phyloP scores from a whole-genome alignment of 1,140 invertebrate species.

The Plutomurus gul region DNA sequence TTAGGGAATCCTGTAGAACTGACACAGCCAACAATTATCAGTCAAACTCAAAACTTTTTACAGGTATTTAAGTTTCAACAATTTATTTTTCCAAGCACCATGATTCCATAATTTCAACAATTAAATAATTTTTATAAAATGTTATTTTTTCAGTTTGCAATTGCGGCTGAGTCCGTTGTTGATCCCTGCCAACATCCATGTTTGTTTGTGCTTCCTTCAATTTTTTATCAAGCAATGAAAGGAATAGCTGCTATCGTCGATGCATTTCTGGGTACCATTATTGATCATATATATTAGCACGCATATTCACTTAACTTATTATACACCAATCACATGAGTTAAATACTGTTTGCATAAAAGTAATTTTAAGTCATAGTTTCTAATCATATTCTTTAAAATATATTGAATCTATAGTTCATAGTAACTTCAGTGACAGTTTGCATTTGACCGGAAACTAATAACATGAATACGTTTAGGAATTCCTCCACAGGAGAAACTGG shows the following conservation, averaged over 20 bases:
- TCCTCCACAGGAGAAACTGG: neutral
- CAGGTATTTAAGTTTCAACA: too few relatives aligned
- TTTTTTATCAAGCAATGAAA: constrained; percentile 92
- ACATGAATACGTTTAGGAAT: constrained; percentile 25
- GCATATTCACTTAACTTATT: neutral
- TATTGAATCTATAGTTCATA: too few relatives aligned
- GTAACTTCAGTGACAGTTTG: neutral
- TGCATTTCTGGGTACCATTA: constrained; percentile 83
- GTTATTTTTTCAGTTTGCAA: constrained; percentile 67
- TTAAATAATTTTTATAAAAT: neutral
- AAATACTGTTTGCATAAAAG: too few relatives aligned
- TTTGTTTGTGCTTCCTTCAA: constrained; percentile 79
- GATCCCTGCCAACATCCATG: constrained; percentile 93
- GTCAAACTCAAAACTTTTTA: constrained; percentile 82
- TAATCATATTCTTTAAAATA: too few relatives aligned
- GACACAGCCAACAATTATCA: constrained; percentile 81
- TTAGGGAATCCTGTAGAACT: constrained; percentile 93
- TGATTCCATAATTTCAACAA: neutral
- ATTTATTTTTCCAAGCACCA: neutral
- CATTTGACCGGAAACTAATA: neutral
- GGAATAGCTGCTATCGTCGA: constrained; percentile 91
- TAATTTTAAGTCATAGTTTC: too few relatives aligned
- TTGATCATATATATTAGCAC: too few relatives aligned
- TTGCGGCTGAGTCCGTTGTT: constrained; percentile 68
- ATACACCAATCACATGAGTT: too few relatives aligned